Base-by-base conservation (phyloP, 2,888 invertebrate species). In the Trichopria drosophilae region DNA sequence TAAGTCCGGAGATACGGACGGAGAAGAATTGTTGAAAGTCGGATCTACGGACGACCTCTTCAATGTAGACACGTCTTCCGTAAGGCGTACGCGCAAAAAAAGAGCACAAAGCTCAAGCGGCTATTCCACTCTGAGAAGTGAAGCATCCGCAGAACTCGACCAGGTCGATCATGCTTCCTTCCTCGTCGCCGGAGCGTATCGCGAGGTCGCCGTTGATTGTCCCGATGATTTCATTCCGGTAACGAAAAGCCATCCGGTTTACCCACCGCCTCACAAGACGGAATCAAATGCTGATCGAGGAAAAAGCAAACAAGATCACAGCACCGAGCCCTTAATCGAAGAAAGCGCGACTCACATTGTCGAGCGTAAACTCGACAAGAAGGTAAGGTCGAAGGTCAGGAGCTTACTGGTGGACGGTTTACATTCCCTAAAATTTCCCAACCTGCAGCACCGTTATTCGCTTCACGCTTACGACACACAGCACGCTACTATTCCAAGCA, bases 351-450 rank as follows among this genome's bases (percentile, higher is more conserved):
- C 24, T 24, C 10, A 10, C 6, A 24, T 49, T 56, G 52, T 26
- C 51, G 53, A 49, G 19, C 50, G 40, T 50, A 39, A 48, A 57
- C 34, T 56, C 47, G 41, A 65, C 50, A 68, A 63, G 53, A 75
- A 75, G 75, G 75, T 75, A 75, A 74, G 74, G 67, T 67, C 69
- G 61, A 68, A 64, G 64, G 67, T 72, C 57, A 69, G 69, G 65
- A 69, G 68, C 62, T 63, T 71, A 51, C 61, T 74, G 55, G 51
- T 60, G 65, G 67, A 67, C 59, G 55, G 69, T 62, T 65, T 69
- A 42, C 57, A 61, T 39, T 62, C 54, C 52, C 55, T 58, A 45
- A 51, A 53, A n/a, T n/a, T n/a, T n/a, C n/a, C n/a, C n/a, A n/a
- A n/a, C n/a, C n/a, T n/a, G 53, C 40, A 47, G 41, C 55, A 55